Conservation (phyloP, 2,888 invertebrate species). For the Boloria selene region DNA sequence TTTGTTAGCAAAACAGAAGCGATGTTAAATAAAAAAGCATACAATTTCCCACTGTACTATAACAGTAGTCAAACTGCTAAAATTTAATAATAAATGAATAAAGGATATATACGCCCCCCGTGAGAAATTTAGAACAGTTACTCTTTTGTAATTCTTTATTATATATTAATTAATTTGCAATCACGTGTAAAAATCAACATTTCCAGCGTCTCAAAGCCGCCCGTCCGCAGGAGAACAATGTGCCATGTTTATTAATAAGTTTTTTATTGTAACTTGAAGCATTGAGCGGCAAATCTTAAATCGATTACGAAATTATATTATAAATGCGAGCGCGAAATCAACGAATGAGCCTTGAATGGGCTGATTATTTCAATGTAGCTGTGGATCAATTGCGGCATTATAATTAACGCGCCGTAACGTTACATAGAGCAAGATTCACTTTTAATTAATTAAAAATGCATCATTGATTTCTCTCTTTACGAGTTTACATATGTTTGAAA, state of each 20-base stretch:
- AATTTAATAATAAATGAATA: too few relatives aligned
- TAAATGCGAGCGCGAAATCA: constrained; percentile 7
- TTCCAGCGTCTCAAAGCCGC: neutral
- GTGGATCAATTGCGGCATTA: constrained; percentile 11
- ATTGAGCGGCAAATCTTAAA: constrained; percentile 12
- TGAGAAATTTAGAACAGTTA: constrained; percentile 7
- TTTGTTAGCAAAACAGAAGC: too few relatives aligned
- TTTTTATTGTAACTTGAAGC: constrained; percentile 5
- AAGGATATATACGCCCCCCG: neutral
- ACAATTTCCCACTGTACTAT: too few relatives aligned
- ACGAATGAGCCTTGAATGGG: neutral
- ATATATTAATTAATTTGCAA: constrained; percentile 1
- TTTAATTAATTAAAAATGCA: too few relatives aligned
- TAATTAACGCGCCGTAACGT: neutral
- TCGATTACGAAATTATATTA: constrained; percentile 10
- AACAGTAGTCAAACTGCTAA: too few relatives aligned
- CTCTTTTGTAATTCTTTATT: constrained; percentile 5
- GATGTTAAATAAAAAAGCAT: too few relatives aligned
- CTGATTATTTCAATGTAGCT: neutral
- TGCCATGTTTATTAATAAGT: constrained; percentile 11
- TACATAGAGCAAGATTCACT: neutral
- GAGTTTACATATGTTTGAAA: too few relatives aligned
- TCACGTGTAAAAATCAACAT: neutral
- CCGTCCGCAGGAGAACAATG: constrained; percentile 4
- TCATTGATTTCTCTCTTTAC: too few relatives aligned